Conservation (phyloP, 2,888 invertebrate genomes). For the Abscondita cerata region DNA sequence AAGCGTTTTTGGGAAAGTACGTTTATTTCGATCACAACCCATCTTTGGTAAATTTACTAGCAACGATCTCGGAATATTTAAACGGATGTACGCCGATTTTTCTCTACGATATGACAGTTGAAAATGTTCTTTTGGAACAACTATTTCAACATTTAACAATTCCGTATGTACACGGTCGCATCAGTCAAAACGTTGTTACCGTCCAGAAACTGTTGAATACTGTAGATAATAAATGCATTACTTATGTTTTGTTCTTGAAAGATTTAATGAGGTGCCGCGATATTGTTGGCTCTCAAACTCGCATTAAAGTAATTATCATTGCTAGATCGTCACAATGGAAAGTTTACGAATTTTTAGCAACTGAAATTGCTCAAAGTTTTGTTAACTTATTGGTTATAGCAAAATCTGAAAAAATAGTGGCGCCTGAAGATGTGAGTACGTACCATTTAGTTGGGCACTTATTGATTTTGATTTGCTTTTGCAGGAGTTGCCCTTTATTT, state of each 20-base stretch:
- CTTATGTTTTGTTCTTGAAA: conserved; percentile 71
- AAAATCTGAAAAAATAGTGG: conserved; percentile 64
- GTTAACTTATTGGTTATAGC: conserved; percentile 75
- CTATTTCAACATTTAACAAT: conserved; percentile 66
- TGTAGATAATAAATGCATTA: conserved; percentile 62
- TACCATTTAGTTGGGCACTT: neutral
- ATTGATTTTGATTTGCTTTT: conserved; percentile 25
- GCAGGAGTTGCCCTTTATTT: conserved; percentile 73
- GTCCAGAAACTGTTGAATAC: conserved; percentile 60
- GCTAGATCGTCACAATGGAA: conserved; percentile 78
- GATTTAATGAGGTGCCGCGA: conserved; percentile 67
- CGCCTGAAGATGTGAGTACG: conserved; percentile 45
- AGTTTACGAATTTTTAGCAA: conserved; percentile 72
- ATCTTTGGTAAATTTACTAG: conserved; percentile 68
- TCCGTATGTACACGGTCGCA: conserved; percentile 68
- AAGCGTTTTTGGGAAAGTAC: conserved; percentile 48
- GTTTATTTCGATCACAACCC: conserved; percentile 59
- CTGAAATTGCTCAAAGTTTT: conserved; percentile 68
- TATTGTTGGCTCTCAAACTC: conserved; percentile 68
- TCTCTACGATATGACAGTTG: conserved; percentile 70
- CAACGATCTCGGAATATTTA: conserved; percentile 67
- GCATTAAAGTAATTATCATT: conserved; percentile 70
- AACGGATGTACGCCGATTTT: conserved; percentile 70
- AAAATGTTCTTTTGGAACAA: conserved; percentile 65
- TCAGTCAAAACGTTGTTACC: conserved; percentile 60